These are phyloP conservation scores for Morelia viridis DNA, from an alignment of 2,797 vertebrate species.

Conservation along the genomic window DNA sequence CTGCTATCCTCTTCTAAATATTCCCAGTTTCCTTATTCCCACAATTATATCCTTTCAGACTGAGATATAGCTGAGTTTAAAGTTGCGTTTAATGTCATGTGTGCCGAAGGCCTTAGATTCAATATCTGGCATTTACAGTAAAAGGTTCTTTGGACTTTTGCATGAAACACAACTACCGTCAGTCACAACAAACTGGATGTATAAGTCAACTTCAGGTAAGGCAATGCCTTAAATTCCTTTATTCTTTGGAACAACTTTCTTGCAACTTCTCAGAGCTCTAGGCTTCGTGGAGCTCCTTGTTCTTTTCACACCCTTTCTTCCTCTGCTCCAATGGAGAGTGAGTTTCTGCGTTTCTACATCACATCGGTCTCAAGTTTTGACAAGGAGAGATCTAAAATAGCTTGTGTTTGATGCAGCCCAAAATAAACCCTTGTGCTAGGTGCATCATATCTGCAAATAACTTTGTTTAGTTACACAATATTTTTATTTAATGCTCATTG, in stretches of 20 bases:
- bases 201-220: background rate
- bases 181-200: background rate
- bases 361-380: constrained; percentile 67
- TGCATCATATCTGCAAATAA: constrained; percentile 75
- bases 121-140: background rate
- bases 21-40: background rate
- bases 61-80: background rate
- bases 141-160: background rate
- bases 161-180: background rate
- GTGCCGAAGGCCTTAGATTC: background rate
- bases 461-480: constrained; percentile 68
- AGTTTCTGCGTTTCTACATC: constrained; percentile 60
- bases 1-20: background rate
- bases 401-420: constrained; percentile 56
- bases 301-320: constrained; percentile 39
- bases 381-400: constrained; percentile 73
- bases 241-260: constrained; percentile 37
- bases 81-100: background rate
- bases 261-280: constrained; percentile 22
- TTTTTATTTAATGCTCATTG: constrained; percentile 68
- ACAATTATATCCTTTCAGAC: background rate
- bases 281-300: constrained; percentile 43
- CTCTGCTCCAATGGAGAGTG: constrained; percentile 52
- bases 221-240: constrained; percentile 39
- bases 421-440: constrained; percentile 72